Evolutionary conservation across 1,140 invertebrate genomes (phyloP), one percentile per base, ranked within the genome.

Genomic region (Anthonomus grandis): DNA sequence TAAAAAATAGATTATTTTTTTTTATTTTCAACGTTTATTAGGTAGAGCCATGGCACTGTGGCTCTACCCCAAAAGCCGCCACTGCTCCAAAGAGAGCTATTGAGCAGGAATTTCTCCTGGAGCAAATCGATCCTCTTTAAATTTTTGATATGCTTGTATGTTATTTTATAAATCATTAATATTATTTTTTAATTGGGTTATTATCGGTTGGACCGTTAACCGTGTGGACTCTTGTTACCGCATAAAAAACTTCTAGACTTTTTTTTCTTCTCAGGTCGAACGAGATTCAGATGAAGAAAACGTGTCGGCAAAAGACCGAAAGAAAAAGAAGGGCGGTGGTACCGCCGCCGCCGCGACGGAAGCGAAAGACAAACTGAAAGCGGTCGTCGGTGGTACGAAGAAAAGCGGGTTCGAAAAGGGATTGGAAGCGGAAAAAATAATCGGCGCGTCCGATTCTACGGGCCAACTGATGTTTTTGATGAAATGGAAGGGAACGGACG

Each of bases 401-500:
- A 25, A 83, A 80, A 60, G 77, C 25, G 94, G 94, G 9, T 97
- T 97, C 76, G 93, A 96, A 64, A 80, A 93, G 65, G 90, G 90
- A 9, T 75, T 97, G 4, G 89, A 94, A 49, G 91, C 94, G 3
- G 93, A 97, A 64, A 90, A 91, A 72, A 97, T 97, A 56, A 91
- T 97, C 69, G 94, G 93, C 56, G 95, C 94, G 4, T 97, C 95
- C 56, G 94, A 97, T 72, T 93, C 91, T 15, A 91, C 88, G 50
- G 95, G 94, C 0, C 90, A 96, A 72, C 74, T 98, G 0, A 95
- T 97, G 91, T 97, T 97, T 72, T 77, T 98, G 0, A 96, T 98
- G 88, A 97, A 97, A 74, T 98, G 94, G 94, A 93, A 95, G 74
- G 91, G 92, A 46, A 92, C 89, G 8, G 94, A 97, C 72, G 93